A percentile compares a stretch with the other conserved stretches of the same genome.
phyloP scores from a whole-genome alignment of 2,113 vertebrate species.

The Aspiorhynchus laticeps region DNA sequence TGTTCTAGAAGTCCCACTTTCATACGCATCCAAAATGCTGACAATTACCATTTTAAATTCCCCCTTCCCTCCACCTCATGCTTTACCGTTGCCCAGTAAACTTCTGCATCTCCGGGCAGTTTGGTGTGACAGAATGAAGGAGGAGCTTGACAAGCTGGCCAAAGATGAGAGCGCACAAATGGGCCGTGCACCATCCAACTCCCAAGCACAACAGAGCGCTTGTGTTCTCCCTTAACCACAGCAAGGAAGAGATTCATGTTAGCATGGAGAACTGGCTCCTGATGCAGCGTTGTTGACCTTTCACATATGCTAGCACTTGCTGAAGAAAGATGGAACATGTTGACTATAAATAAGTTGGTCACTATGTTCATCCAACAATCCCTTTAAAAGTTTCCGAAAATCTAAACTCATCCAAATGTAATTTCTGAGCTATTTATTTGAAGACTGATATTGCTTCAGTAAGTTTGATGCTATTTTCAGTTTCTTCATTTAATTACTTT shows the following conservation, averaged over 20 bases:
- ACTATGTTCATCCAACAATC: background rate
- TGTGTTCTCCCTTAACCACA: conserved; percentile 34
- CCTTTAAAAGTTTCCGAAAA: conserved; percentile 12
- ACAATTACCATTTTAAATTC: conserved; percentile 21
- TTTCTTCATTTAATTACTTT: conserved; percentile 67
- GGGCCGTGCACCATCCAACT: conserved; percentile 13
- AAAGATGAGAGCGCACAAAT: conserved; percentile 29
- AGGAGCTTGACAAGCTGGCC: conserved; percentile 32
- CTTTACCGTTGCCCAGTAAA: conserved; percentile 29
- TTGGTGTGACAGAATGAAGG: conserved; percentile 40
- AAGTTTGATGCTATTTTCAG: conserved; percentile 51
- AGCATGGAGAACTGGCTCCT: conserved; percentile 43
- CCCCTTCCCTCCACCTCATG: background rate
- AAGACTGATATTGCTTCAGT: conserved; percentile 58
- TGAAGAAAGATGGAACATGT: conserved; percentile 32
- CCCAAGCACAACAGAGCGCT: conserved; percentile 46
- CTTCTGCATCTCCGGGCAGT: conserved; percentile 23
- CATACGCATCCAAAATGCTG: conserved; percentile 8
- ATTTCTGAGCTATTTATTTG: conserved; percentile 5
- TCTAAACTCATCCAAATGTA: background rate
- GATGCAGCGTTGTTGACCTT: conserved; percentile 38
- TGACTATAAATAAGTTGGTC: background rate
- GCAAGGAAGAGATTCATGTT: conserved; percentile 36
- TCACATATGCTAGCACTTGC: conserved; percentile 45
- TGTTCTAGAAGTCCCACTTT: conserved; percentile 28